Conservation (phyloP, 2,113 vertebrate genomes). For the Muntiacus muntjak region DNA sequence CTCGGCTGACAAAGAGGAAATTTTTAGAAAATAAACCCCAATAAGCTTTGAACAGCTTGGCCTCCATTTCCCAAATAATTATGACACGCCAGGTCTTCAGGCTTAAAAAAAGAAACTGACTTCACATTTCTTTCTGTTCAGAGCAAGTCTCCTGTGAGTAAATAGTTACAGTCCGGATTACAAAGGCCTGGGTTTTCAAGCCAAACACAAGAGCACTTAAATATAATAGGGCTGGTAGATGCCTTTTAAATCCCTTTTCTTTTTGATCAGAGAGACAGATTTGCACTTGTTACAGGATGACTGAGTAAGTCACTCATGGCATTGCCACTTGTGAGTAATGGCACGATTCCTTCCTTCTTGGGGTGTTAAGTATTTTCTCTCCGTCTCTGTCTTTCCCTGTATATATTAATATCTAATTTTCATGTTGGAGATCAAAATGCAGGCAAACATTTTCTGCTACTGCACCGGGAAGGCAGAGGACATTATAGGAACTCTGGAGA, state of each 20-base stretch:
- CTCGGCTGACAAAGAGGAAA: neutral
- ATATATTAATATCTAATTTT: slow-evolving; percentile 63
- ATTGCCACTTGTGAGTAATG: slow-evolving; percentile 9
- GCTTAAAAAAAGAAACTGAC: neutral
- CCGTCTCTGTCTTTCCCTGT: slow-evolving; percentile 45
- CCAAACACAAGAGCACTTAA: slow-evolving; percentile 21
- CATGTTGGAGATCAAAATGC: slow-evolving; percentile 63
- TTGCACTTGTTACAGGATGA: slow-evolving; percentile 38
- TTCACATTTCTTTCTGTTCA: slow-evolving; percentile 31
- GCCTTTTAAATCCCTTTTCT: slow-evolving; percentile 31
- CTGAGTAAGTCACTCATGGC: slow-evolving; percentile 52
- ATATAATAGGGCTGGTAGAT: neutral
- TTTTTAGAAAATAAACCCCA: neutral
- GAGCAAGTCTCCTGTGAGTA: neutral
- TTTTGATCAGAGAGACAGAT: slow-evolving; percentile 20
- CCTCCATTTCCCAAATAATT: neutral
- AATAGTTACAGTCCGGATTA: slow-evolving; percentile 8
- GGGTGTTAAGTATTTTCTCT: slow-evolving; percentile 56
- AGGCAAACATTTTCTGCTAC: slow-evolving; percentile 55
- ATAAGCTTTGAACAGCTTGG: neutral
- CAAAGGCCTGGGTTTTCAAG: neutral
- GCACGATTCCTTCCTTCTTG: slow-evolving; percentile 32
- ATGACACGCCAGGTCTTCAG: neutral
- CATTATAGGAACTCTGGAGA: slow-evolving; percentile 61
- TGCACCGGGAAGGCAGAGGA: slow-evolving; percentile 34